Conservation (phyloP, 1,140 invertebrate species). For the Lepidurus arcticus region DNA sequence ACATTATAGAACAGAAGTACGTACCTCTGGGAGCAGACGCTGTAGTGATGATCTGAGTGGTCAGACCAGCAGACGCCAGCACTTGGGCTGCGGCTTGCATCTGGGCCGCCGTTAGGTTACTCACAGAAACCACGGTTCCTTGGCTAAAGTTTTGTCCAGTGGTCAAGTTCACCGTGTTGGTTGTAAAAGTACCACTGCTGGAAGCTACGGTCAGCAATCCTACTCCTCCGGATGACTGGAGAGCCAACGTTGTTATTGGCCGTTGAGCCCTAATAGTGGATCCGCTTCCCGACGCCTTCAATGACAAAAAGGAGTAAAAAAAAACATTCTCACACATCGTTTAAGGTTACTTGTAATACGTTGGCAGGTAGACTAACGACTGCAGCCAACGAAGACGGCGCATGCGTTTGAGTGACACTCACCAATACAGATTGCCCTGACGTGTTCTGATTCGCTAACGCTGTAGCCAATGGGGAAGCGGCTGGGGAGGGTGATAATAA, state of each 20-base stretch:
- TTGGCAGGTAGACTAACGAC: neutral
- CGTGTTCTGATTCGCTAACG: neutral
- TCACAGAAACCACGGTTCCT: slow-evolving; percentile 43
- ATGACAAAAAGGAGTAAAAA: neutral
- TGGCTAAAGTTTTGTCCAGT: slow-evolving; percentile 29
- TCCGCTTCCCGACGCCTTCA: slow-evolving; percentile 5
- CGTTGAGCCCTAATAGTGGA: slow-evolving; percentile 22
- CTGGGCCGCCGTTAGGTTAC: slow-evolving; percentile 42
- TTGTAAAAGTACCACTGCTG: slow-evolving; percentile 28
- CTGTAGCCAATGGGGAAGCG: neutral
- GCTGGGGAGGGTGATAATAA: neutral
- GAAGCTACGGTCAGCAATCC: slow-evolving; percentile 33
- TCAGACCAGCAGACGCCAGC: slow-evolving; percentile 43
- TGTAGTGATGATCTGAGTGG: slow-evolving; percentile 39
- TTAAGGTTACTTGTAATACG: neutral
- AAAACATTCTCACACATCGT: neutral
- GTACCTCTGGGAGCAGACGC: slow-evolving; percentile 43
- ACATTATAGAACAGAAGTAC: slow-evolving; percentile 43
- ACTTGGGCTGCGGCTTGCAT: slow-evolving; percentile 43
- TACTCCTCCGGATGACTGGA: slow-evolving; percentile 34
- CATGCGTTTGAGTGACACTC: neutral
- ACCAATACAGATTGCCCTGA: neutral
- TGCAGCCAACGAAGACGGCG: neutral
- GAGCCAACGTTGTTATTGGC: slow-evolving; percentile 27
- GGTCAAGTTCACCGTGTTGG: slow-evolving; percentile 33